A percentile compares a stretch with the other conserved stretches of the same genome.
Evolutionary conservation across 2,888 invertebrate species (phyloP).

Genomic region (Leptinotarsa haldemani): DNA sequence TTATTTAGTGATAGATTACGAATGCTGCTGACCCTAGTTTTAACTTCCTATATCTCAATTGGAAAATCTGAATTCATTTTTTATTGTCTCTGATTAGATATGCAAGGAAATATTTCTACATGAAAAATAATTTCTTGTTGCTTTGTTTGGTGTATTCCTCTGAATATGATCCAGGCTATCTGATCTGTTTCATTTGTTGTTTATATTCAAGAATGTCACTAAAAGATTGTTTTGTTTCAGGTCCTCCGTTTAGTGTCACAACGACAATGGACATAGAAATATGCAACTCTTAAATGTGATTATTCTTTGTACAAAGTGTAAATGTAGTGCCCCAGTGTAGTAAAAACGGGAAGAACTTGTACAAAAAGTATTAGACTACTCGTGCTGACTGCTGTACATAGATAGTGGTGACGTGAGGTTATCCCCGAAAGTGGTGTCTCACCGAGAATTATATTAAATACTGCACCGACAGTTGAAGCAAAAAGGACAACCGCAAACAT

Average conservation of each 20-base stretch:
- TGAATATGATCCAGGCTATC: not conserved
- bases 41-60: too few species aligned
- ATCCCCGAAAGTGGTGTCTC: conserved; percentile 59
- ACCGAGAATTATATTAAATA: conserved; percentile 49
- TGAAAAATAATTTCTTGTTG: too few species aligned
- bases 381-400: conserved; percentile 63
- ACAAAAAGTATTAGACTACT: conserved; percentile 63
- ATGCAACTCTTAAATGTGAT: conserved; percentile 71
- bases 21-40: too few species aligned
- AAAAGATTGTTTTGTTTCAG: conserved; percentile 56
- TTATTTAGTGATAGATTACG: too few species aligned
- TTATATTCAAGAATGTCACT: not conserved
- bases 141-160: too few species aligned
- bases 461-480: conserved; percentile 45
- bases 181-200: not conserved
- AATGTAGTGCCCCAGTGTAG: conserved; percentile 68
- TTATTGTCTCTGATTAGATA: too few species aligned
- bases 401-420: conserved; percentile 59
- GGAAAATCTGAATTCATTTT: too few species aligned
- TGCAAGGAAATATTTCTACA: too few species aligned
- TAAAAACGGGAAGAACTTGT: conserved; percentile 63
- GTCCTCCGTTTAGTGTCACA: conserved; percentile 63
- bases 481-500: conserved; percentile 44
- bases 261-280: conserved; percentile 67
- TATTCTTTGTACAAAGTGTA: conserved; percentile 74